Conservation (phyloP, 2,113 vertebrate species). For the Zapornia atra region DNA sequence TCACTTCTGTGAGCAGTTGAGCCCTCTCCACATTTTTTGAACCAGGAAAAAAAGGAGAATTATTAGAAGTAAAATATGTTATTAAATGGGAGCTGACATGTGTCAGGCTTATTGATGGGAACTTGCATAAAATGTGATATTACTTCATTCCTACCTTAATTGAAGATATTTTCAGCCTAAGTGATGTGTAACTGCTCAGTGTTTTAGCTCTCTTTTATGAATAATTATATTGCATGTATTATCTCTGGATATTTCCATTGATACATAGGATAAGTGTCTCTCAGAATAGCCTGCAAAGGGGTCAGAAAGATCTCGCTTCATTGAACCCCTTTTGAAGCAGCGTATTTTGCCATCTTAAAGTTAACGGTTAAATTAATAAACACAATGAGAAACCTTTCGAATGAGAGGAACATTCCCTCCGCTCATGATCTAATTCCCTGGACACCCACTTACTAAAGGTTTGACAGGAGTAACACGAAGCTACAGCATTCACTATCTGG, state of each 20-base stretch:
- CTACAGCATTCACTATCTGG: slow-evolving; percentile 35
- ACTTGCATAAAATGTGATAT: slow-evolving; percentile 64
- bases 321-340: background rate
- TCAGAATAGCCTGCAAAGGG: slow-evolving; percentile 21
- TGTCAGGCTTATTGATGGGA: slow-evolving; percentile 65
- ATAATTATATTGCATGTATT: slow-evolving; percentile 52
- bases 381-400: slow-evolving; percentile 22
- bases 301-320: slow-evolving; percentile 1
- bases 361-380: slow-evolving; percentile 16
- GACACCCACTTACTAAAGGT: slow-evolving; percentile 60
- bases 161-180: slow-evolving; percentile 71
- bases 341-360: background rate
- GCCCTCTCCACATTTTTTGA: slow-evolving; percentile 1
- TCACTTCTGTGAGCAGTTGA: background rate
- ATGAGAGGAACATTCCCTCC: slow-evolving; percentile 25
- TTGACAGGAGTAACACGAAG: slow-evolving; percentile 68
- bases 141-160: slow-evolving; percentile 68
- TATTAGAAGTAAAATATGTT: slow-evolving; percentile 63
- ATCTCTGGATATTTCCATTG: slow-evolving; percentile 48
- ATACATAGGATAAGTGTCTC: background rate
- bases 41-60: background rate
- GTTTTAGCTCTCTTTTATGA: slow-evolving; percentile 50
- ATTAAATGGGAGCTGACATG: slow-evolving; percentile 64
- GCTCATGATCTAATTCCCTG: slow-evolving; percentile 56
- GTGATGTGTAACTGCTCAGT: slow-evolving; percentile 56